phyloP scores from a whole-genome alignment of 1,140 invertebrate species.

The Himalopsyche phryganea region DNA sequence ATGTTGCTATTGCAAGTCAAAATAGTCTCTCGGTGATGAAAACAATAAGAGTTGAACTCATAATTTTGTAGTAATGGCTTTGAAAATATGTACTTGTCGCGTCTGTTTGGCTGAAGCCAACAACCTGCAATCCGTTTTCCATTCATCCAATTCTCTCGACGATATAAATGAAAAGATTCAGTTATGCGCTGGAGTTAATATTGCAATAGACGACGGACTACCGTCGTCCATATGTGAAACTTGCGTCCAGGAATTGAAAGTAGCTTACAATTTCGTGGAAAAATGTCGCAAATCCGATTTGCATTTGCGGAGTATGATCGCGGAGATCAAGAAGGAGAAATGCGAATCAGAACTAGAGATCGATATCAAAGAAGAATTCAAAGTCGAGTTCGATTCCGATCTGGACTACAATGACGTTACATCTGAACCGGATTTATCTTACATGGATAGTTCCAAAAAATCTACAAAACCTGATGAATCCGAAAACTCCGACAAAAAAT shows the following conservation, averaged over 20 bases:
- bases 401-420: constrained; percentile 1
- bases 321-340: not conserved
- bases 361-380: constrained; percentile 15
- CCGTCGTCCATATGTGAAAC: constrained; percentile 8
- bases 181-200: constrained; percentile 1
- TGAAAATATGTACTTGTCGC: constrained; percentile 7
- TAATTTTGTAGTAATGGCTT: not conserved
- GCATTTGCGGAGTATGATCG: not conserved
- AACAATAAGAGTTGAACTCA: too few species aligned
- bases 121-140: constrained; percentile 4
- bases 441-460: too few species aligned
- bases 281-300: constrained; percentile 6
- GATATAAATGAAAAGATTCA: constrained; percentile 8
- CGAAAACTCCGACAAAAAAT: too few species aligned
- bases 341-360: not conserved
- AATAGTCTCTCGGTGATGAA: too few species aligned
- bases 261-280: constrained; percentile 13
- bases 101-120: constrained; percentile 1
- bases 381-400: constrained; percentile 15
- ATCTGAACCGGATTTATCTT: not conserved
- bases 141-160: not conserved
- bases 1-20: too few species aligned
- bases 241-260: constrained; percentile 5
- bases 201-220: constrained; percentile 5
- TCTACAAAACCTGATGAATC: too few species aligned